Conservation (phyloP, 2,113 vertebrate genomes). For the Aptenodytes forsteri region DNA sequence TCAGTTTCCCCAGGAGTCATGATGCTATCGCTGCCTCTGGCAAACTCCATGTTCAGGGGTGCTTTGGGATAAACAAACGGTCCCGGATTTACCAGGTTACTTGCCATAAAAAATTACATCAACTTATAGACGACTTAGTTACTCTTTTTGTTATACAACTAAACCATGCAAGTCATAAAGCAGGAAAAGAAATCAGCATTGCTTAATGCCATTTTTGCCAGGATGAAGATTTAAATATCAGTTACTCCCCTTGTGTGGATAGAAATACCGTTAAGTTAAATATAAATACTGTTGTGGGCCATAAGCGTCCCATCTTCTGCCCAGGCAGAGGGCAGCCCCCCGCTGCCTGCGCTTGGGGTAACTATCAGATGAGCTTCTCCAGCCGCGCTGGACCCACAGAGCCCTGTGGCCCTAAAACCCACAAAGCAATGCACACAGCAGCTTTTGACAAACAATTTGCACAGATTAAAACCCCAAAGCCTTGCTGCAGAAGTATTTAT, state of each 20-base stretch:
- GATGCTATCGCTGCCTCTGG: background rate
- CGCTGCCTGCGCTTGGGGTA: background rate
- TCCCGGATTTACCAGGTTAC: background rate
- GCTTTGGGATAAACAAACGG: background rate
- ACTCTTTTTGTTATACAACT: background rate
- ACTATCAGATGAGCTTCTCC: background rate
- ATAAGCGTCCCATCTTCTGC: background rate
- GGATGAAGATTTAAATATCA: background rate
- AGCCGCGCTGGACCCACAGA: background rate
- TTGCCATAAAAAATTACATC: background rate
- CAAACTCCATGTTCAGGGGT: background rate
- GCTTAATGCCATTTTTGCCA: background rate
- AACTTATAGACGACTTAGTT: background rate
- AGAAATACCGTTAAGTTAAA: background rate
- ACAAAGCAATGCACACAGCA: fast-evolving
- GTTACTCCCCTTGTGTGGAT: background rate
- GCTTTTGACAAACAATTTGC: background rate
- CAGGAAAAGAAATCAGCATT: background rate
- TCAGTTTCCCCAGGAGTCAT: background rate
- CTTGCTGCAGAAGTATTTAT: background rate
- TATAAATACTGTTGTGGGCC: background rate
- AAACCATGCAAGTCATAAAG: background rate
- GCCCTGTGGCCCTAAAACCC: background rate
- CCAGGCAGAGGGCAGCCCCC: background rate
- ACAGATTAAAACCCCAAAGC: background rate